A percentile compares a stretch with the other conserved stretches of the same genome.
Conservation (phyloP, 2,888 invertebrate species). For the Saturnia japonica region DNA sequence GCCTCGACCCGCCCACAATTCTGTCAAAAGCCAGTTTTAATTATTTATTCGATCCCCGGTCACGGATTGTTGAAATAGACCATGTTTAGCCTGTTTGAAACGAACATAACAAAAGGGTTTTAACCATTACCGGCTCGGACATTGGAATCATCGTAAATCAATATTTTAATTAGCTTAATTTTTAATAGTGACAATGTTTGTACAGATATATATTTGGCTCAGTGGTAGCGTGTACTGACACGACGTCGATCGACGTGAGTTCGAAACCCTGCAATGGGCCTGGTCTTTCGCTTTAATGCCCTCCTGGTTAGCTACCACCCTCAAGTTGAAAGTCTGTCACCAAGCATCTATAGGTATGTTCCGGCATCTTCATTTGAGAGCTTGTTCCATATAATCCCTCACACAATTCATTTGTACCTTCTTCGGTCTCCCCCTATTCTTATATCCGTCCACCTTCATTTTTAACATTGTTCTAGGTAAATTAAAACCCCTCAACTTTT, state of each 20-base stretch:
- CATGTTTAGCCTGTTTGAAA: background rate
- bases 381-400: too few relatives aligned
- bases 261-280: background rate
- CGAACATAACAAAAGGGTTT: background rate
- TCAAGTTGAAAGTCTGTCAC: too few relatives aligned
- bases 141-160: background rate
- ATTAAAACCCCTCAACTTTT: too few relatives aligned
- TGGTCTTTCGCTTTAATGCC: background rate
- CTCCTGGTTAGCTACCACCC: too few relatives aligned
- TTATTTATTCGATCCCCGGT: conserved; percentile 5
- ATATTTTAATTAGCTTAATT: background rate
- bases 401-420: too few relatives aligned
- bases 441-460: too few relatives aligned
- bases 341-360: too few relatives aligned
- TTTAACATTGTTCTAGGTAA: too few relatives aligned
- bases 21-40: conserved; percentile 26
- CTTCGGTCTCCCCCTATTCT: too few relatives aligned
- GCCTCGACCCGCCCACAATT: conserved; percentile 40
- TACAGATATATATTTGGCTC: background rate
- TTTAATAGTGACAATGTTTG: background rate
- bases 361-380: too few relatives aligned
- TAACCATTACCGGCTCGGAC: background rate
- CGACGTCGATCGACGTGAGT: background rate
- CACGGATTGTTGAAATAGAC: background rate
- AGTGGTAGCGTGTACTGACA: background rate